These are phyloP conservation scores for Hafferia zeledoni DNA, from an alignment of 2,797 vertebrate species.

Conservation along the genomic window DNA sequence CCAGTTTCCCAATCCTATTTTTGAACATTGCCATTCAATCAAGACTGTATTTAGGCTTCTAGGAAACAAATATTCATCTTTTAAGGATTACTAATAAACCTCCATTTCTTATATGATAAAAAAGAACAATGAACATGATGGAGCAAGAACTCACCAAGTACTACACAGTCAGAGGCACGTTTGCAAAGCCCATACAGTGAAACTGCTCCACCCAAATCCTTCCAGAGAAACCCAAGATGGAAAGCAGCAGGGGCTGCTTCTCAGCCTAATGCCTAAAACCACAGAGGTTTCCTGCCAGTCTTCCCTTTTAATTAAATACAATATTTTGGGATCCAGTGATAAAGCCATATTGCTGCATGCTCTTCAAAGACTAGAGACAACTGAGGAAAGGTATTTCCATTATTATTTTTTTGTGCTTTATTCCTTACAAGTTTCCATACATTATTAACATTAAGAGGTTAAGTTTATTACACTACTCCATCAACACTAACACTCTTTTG, in stretches of 20 bases:
- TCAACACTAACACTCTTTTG: neutral
- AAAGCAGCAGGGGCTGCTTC: neutral
- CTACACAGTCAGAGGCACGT: neutral
- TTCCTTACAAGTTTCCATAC: neutral
- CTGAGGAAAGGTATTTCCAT: neutral
- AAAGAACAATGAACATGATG: neutral
- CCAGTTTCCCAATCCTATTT: neutral
- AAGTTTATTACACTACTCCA: neutral
- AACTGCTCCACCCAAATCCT: conserved; percentile 42
- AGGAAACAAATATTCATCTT: neutral
- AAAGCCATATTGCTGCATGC: neutral
- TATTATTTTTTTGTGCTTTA: neutral
- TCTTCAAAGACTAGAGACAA: neutral
- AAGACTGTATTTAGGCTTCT: neutral
- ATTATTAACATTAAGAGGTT: conserved; percentile 13
- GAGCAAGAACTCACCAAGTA: neutral
- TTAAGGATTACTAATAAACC: neutral
- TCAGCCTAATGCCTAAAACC: neutral
- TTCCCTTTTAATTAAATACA: neutral
- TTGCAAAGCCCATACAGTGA: neutral
- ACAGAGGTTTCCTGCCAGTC: neutral
- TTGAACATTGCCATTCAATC: neutral
- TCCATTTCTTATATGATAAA: neutral
- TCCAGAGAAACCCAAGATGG: neutral
- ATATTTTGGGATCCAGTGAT: neutral